Conservation (phyloP, 2,888 invertebrate species). For the Folsomia candida region DNA sequence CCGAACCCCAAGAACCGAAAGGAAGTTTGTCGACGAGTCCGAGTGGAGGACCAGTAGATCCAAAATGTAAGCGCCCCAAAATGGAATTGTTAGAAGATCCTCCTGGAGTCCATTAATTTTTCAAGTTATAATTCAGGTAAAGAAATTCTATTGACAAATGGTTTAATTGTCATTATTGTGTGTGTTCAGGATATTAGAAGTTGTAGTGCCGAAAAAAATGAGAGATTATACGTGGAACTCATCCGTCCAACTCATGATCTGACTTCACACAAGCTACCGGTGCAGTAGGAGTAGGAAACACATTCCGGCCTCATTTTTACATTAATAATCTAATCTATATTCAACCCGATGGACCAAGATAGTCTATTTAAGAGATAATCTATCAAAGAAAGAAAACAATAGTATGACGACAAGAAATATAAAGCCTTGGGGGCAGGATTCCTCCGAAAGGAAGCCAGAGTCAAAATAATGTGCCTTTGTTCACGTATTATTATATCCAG, state of each 20-base stretch:
- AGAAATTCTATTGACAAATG: conserved; percentile 10
- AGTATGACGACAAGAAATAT: too few species aligned
- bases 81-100: conserved; percentile 35
- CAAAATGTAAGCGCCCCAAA: conserved; percentile 51
- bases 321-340: too few species aligned
- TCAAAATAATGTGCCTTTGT: neutral
- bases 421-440: neutral
- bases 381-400: too few species aligned
- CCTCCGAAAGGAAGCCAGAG: neutral
- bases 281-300: neutral
- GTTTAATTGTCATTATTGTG: conserved; percentile 42
- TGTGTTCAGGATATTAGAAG: conserved; percentile 43
- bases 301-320: neutral
- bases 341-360: neutral
- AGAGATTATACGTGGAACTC: too few species aligned
- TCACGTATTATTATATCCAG: neutral
- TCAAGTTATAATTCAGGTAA: conserved; percentile 13
- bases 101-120: conserved; percentile 28
- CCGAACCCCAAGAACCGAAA: conserved; percentile 61
- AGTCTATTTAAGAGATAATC: too few species aligned
- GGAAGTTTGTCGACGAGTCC: conserved; percentile 34
- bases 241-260: neutral
- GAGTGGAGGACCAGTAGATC: conserved; percentile 36
- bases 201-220: neutral
- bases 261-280: neutral